phyloP scores from a whole-genome alignment of 1,140 invertebrate genomes.

The Drosophila willistoni region DNA sequence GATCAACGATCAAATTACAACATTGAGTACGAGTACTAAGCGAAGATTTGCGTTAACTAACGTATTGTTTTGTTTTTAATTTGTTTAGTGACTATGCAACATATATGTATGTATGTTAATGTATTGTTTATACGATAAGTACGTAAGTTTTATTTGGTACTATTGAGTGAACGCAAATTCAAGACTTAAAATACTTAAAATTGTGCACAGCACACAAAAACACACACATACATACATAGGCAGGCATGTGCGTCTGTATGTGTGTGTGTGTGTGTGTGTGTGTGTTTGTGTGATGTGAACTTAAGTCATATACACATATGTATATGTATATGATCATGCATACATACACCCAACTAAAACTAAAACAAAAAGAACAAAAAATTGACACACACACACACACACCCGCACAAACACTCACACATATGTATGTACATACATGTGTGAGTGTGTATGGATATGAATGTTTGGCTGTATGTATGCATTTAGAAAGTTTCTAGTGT shows the following conservation, averaged over 20 bases:
- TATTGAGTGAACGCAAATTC: conserved; percentile 64
- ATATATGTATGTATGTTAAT: conserved; percentile 52
- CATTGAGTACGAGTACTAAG: conserved; percentile 77
- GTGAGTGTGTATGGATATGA: background rate
- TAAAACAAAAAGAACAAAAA: background rate
- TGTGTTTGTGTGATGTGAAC: background rate
- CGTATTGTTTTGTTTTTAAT: conserved; percentile 13
- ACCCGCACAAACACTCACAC: background rate
- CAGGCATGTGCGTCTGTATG: background rate
- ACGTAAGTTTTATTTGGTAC: conserved; percentile 45
- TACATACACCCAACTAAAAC: conserved; percentile 10
- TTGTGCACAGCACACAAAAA: conserved; percentile 4
- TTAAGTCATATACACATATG: background rate
- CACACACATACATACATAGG: background rate
- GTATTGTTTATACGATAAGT: conserved; percentile 32
- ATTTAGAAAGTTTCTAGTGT: conserved; percentile 64
- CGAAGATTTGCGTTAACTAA: conserved; percentile 75
- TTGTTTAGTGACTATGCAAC: conserved; percentile 67
- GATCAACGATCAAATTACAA: conserved; percentile 78
- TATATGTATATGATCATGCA: background rate
- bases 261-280: conserved; percentile 7
- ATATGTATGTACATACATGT: background rate
- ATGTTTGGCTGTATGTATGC: conserved; percentile 18
- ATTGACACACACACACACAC: background rate
- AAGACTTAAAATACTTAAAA: conserved; percentile 38